A percentile compares a stretch with the other conserved stretches of the same genome.
Evolutionary conservation across 2,113 vertebrate species (phyloP).

Genomic region (Euleptes europaea): DNA sequence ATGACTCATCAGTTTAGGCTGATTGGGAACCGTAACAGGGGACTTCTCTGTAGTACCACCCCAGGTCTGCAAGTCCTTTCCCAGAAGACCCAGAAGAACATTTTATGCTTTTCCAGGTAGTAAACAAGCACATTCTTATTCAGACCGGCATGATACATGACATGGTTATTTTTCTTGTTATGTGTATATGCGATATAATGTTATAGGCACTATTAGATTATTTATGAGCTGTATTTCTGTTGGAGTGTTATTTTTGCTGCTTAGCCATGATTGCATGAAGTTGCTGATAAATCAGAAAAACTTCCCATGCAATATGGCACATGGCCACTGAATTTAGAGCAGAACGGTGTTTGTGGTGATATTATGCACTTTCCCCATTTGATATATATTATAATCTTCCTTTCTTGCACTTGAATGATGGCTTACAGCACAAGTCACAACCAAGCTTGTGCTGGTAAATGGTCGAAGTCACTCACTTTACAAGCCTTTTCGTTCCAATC

Average conservation of each 20-base stretch:
- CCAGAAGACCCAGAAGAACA: not conserved
- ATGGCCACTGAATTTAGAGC: not conserved
- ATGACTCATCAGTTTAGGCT: not conserved
- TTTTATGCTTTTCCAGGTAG: not conserved
- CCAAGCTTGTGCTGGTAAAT: not conserved
- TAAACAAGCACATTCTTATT: not conserved
- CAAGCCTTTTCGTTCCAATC: not conserved
- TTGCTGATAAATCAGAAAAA: not conserved
- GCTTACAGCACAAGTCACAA: not conserved
- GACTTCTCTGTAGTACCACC: not conserved
- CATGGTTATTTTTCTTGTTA: too few relatives aligned
- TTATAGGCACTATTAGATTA: too few relatives aligned
- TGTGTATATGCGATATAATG: too few relatives aligned
- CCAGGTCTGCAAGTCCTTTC: not conserved
- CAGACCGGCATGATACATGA: too few relatives aligned
- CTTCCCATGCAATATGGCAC: not conserved
- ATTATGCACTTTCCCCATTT: not conserved
- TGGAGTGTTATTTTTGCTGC: rapidly evolving
- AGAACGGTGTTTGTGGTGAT: not conserved
- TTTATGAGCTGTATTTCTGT: not conserved
- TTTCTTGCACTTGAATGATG: not conserved
- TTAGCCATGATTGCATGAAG: not conserved
- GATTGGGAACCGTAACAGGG: not conserved
- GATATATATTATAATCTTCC: not conserved
- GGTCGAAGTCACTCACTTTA: not conserved